Conservation (phyloP, 2,888 invertebrate species). For the Luffia ferchaultella region DNA sequence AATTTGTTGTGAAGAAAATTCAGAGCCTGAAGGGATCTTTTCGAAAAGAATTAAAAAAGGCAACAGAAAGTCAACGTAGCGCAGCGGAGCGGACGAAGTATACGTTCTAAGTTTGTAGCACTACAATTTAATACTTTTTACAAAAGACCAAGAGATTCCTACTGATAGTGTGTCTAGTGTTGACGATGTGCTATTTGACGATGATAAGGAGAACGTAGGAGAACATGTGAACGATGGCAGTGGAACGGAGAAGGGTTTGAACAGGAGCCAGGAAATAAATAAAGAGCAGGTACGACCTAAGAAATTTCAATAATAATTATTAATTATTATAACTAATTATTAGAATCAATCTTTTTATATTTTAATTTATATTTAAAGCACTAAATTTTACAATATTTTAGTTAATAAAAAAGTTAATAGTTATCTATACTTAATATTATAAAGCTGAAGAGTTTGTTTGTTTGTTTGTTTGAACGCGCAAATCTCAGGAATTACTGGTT, state of each 20-base stretch:
- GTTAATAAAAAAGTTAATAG: too few relatives aligned
- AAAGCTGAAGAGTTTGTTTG: too few relatives aligned
- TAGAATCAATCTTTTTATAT: too few relatives aligned
- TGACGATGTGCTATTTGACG: background rate
- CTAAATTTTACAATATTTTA: too few relatives aligned
- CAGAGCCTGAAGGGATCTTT: background rate
- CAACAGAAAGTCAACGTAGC: background rate
- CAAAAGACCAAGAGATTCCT: background rate
- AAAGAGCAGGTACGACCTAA: too few relatives aligned
- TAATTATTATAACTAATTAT: too few relatives aligned
- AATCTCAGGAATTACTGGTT: too few relatives aligned
- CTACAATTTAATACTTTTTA: background rate
- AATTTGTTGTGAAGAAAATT: background rate
- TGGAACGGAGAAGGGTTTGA: background rate
- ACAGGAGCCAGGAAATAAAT: constrained; percentile 1
- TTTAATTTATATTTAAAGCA: too few relatives aligned
- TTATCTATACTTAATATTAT: too few relatives aligned
- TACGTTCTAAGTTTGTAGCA: background rate
- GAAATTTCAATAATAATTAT: too few relatives aligned
- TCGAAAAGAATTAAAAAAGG: background rate
- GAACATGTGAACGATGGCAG: background rate
- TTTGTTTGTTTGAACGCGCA: too few relatives aligned
- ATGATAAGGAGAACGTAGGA: background rate
- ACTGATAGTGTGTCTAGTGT: background rate
- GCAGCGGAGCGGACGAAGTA: background rate